Conservation (phyloP, 2,888 invertebrate genomes). For the Acanthosoma haemorrhoidale region DNA sequence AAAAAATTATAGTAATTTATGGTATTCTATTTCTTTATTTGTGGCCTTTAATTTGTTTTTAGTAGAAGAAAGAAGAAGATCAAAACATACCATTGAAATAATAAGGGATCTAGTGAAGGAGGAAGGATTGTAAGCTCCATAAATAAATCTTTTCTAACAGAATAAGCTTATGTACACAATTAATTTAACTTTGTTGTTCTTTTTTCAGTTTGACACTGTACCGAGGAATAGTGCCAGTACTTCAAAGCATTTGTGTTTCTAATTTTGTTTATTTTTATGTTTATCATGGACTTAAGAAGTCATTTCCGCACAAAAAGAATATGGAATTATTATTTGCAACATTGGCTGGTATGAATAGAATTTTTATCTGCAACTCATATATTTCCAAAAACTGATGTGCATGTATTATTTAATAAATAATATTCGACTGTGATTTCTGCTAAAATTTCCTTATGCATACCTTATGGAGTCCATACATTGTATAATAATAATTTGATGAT, state of each 20-base stretch:
- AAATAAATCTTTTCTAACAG: not conserved
- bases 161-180: no score
- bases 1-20: no score
- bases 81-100: conserved; percentile 61
- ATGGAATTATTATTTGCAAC: conserved; percentile 72
- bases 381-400: no score
- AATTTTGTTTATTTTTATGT: conserved; percentile 94
- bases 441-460: no score
- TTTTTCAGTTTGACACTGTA: conserved; percentile 60
- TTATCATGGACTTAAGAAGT: conserved; percentile 73
- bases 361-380: no score
- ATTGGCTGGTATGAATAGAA: conserved; percentile 57
- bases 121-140: conserved; percentile 59
- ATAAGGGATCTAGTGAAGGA: conserved; percentile 60
- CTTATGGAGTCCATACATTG: no score
- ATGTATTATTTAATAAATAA: no score
- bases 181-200: conserved; percentile 30
- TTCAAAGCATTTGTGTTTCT: conserved; percentile 77
- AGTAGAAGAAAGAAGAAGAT: conserved; percentile 53
- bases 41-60: no score
- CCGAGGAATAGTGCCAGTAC: conserved; percentile 72
- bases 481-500: no score
- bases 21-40: no score
- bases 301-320: conserved; percentile 49
- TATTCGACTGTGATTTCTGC: no score